Percentiles rank a stretch among this genome's conserved stretches.
Evolutionary conservation across 2,888 invertebrate species (phyloP).

Genomic region (Ormyrus pomaceus): DNA sequence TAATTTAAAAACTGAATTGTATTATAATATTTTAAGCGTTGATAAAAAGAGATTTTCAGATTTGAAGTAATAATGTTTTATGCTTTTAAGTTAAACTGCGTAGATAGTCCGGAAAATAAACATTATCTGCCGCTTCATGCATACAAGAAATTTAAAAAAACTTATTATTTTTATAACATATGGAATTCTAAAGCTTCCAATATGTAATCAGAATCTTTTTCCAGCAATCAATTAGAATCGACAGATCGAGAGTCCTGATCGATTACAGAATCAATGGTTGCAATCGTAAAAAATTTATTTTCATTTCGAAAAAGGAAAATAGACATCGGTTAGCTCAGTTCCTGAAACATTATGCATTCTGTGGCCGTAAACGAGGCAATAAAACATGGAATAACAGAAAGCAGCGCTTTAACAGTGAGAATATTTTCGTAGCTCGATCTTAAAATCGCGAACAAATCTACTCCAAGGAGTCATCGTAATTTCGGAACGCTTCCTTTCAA

Average conservation of each 20-base stretch:
- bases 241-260: background rate
- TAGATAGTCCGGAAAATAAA: no score
- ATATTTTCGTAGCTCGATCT: slow-evolving; percentile 16
- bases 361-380: slow-evolving; percentile 14
- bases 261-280: slow-evolving; percentile 8
- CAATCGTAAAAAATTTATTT: slow-evolving; percentile 2
- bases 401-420: background rate
- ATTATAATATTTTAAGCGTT: no score
- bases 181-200: no score
- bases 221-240: background rate
- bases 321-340: background rate
- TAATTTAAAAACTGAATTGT: no score
- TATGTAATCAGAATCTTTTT: background rate
- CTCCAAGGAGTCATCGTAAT: background rate
- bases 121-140: no score
- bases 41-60: no score
- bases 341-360: background rate
- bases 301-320: background rate
- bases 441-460: slow-evolving; percentile 14
- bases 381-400: slow-evolving; percentile 25
- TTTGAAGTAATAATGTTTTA: no score
- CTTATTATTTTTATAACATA: no score
- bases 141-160: no score
- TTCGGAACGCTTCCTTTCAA: background rate
- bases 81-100: no score